Evolutionary conservation across 2,113 vertebrate genomes (phyloP), one percentile per base, ranked within the genome.

Genomic region (Junco hyemalis): DNA sequence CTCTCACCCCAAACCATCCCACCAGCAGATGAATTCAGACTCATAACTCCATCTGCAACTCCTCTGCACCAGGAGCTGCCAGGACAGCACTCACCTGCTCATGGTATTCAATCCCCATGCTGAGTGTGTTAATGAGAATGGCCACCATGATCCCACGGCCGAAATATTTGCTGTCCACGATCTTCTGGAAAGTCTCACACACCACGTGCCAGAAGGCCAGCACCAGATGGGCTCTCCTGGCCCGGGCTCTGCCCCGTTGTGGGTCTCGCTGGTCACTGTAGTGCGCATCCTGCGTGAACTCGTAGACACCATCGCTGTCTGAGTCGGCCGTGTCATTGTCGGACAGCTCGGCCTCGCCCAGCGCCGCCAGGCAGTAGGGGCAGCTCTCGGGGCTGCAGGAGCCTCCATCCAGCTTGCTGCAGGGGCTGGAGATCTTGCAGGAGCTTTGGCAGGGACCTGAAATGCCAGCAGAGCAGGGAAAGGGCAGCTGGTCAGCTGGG

Each of bases 151-250:
- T 99, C 56, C 99, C 99, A 31, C 98, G 98, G 48, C 99, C 99
- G 6, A 99, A 99, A 95, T 99, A 99, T 83, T 99, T 99, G 98
- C 99, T 99, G 97, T 99, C 99, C 87, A 99, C 99, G 1, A 99
- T 99, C 97, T 99, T 99, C 50, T 96, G 97, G 95, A 99, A 99
- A 3, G 99, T 99, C 88, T 99, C 98, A 4, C 99, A 99, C 95
- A 99, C 98, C 90, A 99, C 93, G 7, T 97, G 98, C 99, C 99
- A 99, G 96, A 99, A 99, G 86, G 96, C 98, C 72, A 99, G 97
- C 16, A 98, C 93, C 26, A 93, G 81, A 64, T 84, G 86, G 11
- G 83, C 72, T 36, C 92, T 98, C 7, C 96, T 97, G 3, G 97
- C 95, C 1, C 86, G 97, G 38, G 97, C 96, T 57, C 97, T 97